Evolutionary conservation across 2,113 vertebrate species (phyloP).

Genomic region (Strigops habroptila): DNA sequence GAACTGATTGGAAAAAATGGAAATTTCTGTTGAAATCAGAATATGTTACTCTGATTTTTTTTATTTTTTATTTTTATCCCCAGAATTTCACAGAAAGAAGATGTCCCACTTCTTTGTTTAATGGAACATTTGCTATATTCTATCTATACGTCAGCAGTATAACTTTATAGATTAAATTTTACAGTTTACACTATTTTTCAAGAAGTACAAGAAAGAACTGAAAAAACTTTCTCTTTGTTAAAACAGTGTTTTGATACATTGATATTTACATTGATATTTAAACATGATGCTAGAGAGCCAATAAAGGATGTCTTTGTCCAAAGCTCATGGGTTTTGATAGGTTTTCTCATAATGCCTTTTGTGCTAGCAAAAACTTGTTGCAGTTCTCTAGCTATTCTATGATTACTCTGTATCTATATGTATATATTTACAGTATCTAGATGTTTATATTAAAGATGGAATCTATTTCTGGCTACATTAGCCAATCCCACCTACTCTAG

Average conservation of each 20-base stretch:
- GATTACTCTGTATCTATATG: background rate
- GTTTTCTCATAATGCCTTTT: background rate
- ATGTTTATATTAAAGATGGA: background rate
- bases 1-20: background rate
- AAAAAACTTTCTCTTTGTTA: background rate
- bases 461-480: background rate
- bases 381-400: background rate
- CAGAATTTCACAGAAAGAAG: background rate
- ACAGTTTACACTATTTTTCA: background rate
- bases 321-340: background rate
- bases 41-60: background rate
- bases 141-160: background rate
- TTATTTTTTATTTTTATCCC: background rate
- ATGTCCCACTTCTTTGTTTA: background rate
- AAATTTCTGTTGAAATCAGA: background rate
- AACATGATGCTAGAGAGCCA: background rate
- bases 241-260: background rate
- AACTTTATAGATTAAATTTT: background rate
- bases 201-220: background rate
- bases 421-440: background rate
- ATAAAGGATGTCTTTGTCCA: background rate
- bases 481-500: background rate
- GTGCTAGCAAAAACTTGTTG: background rate
- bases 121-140: background rate
- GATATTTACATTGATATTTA: background rate